Evolutionary conservation across 2,888 invertebrate species (phyloP).

Genomic region (Drosophila fulvimacula): DNA sequence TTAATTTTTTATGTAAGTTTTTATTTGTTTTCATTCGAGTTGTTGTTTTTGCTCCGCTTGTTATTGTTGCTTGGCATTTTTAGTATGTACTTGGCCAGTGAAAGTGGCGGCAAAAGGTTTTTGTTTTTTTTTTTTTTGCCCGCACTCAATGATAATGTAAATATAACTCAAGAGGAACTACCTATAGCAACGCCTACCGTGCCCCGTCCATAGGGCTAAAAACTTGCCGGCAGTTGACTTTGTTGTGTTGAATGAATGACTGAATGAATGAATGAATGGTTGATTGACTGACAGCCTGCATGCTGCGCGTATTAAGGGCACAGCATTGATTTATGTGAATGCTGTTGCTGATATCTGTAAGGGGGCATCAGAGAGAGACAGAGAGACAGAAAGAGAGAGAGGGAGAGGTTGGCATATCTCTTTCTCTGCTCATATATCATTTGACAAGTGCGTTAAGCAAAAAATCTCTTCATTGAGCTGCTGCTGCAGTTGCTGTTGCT

Average conservation of each 20-base stretch:
- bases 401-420: not conserved
- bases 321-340: slow-evolving; percentile 71
- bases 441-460: slow-evolving; percentile 61
- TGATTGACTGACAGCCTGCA: slow-evolving; percentile 45
- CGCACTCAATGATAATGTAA: slow-evolving; percentile 52
- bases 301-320: slow-evolving; percentile 57
- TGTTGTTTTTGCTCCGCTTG: slow-evolving; percentile 57
- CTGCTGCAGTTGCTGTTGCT: not conserved
- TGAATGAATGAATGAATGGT: slow-evolving; percentile 32
- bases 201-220: slow-evolving; percentile 32
- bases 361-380: too few relatives aligned
- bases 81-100: slow-evolving; percentile 64
- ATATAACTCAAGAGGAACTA: slow-evolving; percentile 53
- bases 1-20: slow-evolving; percentile 31
- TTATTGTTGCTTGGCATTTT: slow-evolving; percentile 55
- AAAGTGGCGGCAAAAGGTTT: slow-evolving; percentile 69
- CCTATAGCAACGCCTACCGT: slow-evolving; percentile 19
- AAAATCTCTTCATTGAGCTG: slow-evolving; percentile 11
- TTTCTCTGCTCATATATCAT: slow-evolving; percentile 26
- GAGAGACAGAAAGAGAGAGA: not conserved
- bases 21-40: slow-evolving; percentile 35
- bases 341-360: slow-evolving; percentile 28
- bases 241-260: slow-evolving; percentile 36
- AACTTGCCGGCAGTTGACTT: slow-evolving; percentile 61
- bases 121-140: slow-evolving; percentile 40